Conservation (phyloP, 2,113 vertebrate genomes). For the Sinocyclocheilus anshuiensis region DNA sequence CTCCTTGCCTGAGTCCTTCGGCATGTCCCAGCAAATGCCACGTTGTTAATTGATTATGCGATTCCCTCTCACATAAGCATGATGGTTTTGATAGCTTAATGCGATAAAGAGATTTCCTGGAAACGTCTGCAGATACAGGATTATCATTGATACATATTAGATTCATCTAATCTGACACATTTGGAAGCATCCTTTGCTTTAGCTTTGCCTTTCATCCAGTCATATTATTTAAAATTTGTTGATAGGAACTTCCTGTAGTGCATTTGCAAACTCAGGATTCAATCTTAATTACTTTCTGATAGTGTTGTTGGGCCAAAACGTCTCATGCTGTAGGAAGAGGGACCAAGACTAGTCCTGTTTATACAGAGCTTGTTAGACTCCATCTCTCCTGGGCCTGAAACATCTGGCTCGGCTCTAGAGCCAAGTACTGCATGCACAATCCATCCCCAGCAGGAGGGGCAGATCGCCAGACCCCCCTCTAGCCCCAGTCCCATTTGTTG, state of each 20-base stretch:
- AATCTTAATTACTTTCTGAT: not conserved
- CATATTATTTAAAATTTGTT: not conserved
- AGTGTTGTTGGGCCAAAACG: slow-evolving; percentile 24
- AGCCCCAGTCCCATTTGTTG: not conserved
- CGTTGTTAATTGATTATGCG: slow-evolving; percentile 50
- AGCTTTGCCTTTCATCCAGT: not conserved
- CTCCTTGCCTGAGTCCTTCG: not conserved
- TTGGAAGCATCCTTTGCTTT: not conserved
- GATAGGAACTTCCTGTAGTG: not conserved
- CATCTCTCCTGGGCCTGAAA: slow-evolving; percentile 59
- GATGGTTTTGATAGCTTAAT: slow-evolving; percentile 3
- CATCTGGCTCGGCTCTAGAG: slow-evolving; percentile 64
- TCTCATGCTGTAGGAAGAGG: slow-evolving; percentile 64
- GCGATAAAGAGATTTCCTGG: not conserved
- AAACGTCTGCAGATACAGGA: not conserved
- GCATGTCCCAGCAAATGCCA: slow-evolving; percentile 51
- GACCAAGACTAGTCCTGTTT: slow-evolving; percentile 54
- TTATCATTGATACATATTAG: not conserved
- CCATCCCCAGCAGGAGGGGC: slow-evolving; percentile 14
- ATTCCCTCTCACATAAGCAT: slow-evolving; percentile 5
- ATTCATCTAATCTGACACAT: not conserved
- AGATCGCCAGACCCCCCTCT: not conserved
- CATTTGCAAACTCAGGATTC: slow-evolving; percentile 14
- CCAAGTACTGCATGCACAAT: slow-evolving; percentile 47
- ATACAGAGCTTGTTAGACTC: slow-evolving; percentile 65